Evolutionary conservation across 2,113 vertebrate species (phyloP), one percentile per base, ranked within the genome.

Genomic region (Lontra canadensis): DNA sequence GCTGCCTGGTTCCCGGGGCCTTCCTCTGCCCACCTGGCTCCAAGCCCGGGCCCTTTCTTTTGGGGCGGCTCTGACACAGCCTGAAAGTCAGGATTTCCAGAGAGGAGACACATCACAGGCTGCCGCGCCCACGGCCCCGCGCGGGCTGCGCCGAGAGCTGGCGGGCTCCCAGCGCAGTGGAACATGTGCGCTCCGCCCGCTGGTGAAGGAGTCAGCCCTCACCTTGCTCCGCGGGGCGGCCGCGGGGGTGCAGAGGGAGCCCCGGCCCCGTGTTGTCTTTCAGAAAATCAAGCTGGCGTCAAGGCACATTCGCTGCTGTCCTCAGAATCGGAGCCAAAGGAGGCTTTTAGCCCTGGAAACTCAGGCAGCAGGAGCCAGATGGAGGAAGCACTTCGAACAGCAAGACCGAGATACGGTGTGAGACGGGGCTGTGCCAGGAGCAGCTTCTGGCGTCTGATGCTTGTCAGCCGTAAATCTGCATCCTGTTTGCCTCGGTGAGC

Each of bases 21-120:
- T 15, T 80, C 44, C 21, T 26, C 36, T 49, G 83, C 95, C 52
- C 44, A 12, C 9, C 4, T 14, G 4, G n/a, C 26, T 55, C 59
- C 76, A 63, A n/a, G 14, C 7, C 57, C 71, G 76, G 44, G 44
- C 36, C 61, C 82, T 95, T 94, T 95, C 67, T 90, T 93, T 36
- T 67, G 85, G 59, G 88, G 88, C 3, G 1, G 26, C 17, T 87
- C 74, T 63, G 29, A 81, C 34, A 85, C 80, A 84, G 89, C 85
- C 61, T 88, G 97, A 98, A 98, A 98, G 98, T 98, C 98, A 97
- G 90, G 97, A 85, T 98, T 99, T 99, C 98, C 98, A 98, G 76
- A 74, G 96, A 98, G 97, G 95, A 98, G 96, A 69, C 82, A 61
- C 0, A 0, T 49, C 26, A 78, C 84, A 73, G 26, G 47, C n/a